Percentiles rank a stretch among this genome's conserved stretches.
phyloP scores from a whole-genome alignment of 2,113 vertebrate species.

The Cyanoramphus novaezelandiae region DNA sequence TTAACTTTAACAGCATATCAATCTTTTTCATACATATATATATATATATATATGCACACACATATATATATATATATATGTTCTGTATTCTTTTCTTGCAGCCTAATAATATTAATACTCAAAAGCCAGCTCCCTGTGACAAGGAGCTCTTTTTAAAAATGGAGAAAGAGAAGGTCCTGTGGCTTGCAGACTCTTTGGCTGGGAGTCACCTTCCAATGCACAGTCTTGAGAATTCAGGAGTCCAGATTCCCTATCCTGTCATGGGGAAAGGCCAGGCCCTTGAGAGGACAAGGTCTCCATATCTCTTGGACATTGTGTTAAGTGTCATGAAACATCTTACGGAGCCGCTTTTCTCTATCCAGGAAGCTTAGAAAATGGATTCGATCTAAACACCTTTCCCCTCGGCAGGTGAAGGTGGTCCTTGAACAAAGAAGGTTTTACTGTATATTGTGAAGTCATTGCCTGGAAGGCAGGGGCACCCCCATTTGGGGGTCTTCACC shows the following conservation, averaged over 20 bases:
- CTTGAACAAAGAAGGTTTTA: background rate
- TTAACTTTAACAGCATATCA: background rate
- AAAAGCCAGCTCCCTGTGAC: background rate
- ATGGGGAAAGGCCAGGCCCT: background rate
- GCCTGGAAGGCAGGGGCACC: background rate
- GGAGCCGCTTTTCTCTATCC: background rate
- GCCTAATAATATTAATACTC: background rate
- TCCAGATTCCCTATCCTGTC: background rate
- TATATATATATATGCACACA: background rate
- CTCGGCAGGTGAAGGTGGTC: background rate
- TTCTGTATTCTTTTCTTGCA: background rate
- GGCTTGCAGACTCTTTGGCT: background rate
- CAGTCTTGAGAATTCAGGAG: background rate
- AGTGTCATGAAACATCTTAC: background rate
- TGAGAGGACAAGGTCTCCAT: background rate
- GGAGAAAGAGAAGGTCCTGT: background rate
- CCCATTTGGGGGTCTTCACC: background rate
- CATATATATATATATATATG: accelerated
- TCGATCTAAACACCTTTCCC: background rate
- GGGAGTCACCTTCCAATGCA: too few species aligned
- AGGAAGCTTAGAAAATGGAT: background rate
- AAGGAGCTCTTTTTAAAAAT: background rate
- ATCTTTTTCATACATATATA: background rate
- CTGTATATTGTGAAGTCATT: background rate
- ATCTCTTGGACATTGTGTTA: background rate